Evolutionary conservation across 2,113 vertebrate genomes (phyloP), one percentile per base, ranked within the genome.

Genomic region (Elachura formosa): DNA sequence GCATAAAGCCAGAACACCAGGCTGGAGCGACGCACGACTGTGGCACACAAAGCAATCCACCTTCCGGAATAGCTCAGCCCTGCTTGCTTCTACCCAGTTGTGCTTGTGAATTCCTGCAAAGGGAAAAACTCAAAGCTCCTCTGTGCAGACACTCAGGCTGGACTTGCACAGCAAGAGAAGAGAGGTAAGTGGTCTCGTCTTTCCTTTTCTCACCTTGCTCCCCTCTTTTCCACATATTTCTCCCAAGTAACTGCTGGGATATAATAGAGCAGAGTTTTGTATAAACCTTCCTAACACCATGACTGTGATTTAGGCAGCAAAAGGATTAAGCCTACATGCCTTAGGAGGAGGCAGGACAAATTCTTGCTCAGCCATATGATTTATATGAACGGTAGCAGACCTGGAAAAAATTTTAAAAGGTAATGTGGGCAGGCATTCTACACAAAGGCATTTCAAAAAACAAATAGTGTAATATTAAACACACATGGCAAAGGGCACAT

Each of bases 71-170:
- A 90, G 83, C 85, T 78, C 51, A 80, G 91, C 92, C 94, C 97
- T 97, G 90, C 72, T 81, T 34, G 64, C 33, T 93, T 89, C 79
- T 82, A 92, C 71, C 72, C 75, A 66, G 28, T 25, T 72, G 64
- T 66, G 56, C 89, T 97, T 75, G 17, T 64, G 90, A 89, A 95
- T 62, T 93, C 90, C 91, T 86, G 62, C 80, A 84, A 96, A 94
- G 67, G 7, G 22, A 85, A 76, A 76, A 85, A 89, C 91, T 94
- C 84, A 69, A 76, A 95, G 75, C 79, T 80, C 13, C 61, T 78
- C 85, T 15, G 1, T 79, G 83, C 48, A 77, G 72, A 80, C 78
- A 80, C 72, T 90, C 48, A 23, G 61, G 87, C 52, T 89, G 82
- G 83, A 80, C 61, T 87, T 85, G 85, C 63, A 88, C 33, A 55